Percentiles rank a stretch among this genome's conserved stretches.
phyloP scores from a whole-genome alignment of 1,140 invertebrate genomes.

The Cotesia vestalis region DNA sequence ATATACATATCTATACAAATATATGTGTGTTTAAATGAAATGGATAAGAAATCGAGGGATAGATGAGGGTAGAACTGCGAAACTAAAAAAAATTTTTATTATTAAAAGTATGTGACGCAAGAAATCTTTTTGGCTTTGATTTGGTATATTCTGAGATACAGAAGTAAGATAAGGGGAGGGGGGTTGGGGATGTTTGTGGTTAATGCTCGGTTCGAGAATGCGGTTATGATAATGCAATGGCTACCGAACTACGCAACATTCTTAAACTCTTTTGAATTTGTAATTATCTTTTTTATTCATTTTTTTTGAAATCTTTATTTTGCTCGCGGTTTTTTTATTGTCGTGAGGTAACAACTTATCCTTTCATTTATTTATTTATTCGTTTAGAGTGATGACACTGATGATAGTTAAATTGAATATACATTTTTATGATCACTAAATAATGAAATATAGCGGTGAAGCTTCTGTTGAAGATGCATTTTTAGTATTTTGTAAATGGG shows the following conservation, averaged over 20 bases:
- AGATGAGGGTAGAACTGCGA: not conserved
- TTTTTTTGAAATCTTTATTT: not conserved
- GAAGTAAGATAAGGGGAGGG: conserved; percentile 7
- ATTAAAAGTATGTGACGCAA: no score
- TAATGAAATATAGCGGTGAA: no score
- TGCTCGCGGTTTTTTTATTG: not conserved
- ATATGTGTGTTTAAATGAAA: not conserved
- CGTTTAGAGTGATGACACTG: no score
- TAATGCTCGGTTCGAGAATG: conserved; percentile 56
- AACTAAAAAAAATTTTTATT: conserved; percentile 40
- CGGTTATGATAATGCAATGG: conserved; percentile 65
- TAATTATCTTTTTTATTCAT: conserved; percentile 7
- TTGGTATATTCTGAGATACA: conserved; percentile 45
- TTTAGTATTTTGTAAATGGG: no score
- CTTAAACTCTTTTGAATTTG: conserved; percentile 18
- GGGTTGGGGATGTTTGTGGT: conserved; percentile 49
- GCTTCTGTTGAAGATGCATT: no score
- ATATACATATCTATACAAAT: not conserved
- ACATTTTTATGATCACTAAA: no score
- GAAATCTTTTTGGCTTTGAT: no score
- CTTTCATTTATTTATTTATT: no score
- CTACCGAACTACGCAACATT: conserved; percentile 62
- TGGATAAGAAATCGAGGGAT: not conserved
- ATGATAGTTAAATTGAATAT: no score
- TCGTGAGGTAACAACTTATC: no score